These are phyloP conservation scores for Prolemur simus DNA, from an alignment of 2,113 vertebrate genomes.

Conservation along the genomic window DNA sequence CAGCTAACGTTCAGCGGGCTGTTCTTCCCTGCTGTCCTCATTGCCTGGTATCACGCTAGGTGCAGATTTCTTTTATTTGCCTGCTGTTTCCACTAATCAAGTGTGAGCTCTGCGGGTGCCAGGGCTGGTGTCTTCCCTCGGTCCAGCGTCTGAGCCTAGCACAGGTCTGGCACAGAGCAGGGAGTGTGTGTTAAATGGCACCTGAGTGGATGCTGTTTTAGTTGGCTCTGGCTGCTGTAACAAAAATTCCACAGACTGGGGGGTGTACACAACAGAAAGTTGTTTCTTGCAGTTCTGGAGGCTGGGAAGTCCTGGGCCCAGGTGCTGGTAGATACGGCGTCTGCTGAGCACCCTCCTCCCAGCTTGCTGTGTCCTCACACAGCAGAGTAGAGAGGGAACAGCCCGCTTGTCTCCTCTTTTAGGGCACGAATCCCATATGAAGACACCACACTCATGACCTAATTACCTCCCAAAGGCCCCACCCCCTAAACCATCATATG, in stretches of 20 bases:
- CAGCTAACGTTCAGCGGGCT: too few species aligned
- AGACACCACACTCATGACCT: neutral
- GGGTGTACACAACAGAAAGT: neutral
- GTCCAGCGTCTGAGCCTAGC: accelerated
- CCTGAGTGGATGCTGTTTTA: neutral
- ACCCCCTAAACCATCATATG: neutral
- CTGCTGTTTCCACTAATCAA: neutral
- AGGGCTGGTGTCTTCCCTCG: accelerated
- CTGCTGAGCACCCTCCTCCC: neutral
- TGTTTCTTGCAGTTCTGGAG: neutral
- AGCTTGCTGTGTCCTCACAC: neutral
- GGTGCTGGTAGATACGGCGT: neutral
- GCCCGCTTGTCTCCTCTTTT: neutral
- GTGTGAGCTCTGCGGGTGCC: neutral
- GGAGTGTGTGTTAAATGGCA: neutral
- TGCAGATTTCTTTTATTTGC: too few species aligned
- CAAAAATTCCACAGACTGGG: neutral
- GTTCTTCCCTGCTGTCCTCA: accelerated
- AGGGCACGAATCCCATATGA: neutral
- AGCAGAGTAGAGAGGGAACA: neutral
- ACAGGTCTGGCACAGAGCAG: neutral
- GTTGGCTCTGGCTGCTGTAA: neutral
- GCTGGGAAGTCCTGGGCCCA: neutral
- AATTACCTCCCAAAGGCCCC: neutral
- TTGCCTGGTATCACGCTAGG: accelerated